Conservation (phyloP, 2,113 vertebrate species). For the Prochilodus magdalenae region DNA sequence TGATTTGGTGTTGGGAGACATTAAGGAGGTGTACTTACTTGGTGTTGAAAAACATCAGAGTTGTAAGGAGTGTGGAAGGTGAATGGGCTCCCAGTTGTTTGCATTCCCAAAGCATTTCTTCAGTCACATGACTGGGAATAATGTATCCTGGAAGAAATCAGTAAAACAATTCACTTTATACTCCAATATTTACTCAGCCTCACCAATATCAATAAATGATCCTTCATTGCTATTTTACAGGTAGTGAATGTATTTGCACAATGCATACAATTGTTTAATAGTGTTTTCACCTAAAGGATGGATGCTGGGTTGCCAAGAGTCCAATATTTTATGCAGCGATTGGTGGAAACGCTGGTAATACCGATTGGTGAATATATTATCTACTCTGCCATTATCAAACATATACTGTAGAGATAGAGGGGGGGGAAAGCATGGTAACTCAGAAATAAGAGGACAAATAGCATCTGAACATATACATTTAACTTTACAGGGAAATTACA, state of each 20-base stretch:
- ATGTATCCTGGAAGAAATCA: constrained; percentile 84
- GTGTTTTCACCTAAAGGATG: constrained; percentile 88
- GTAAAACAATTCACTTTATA: neutral
- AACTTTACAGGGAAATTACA: no score
- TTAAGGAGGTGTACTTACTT: constrained; percentile 82
- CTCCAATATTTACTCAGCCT: neutral
- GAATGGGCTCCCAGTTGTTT: constrained; percentile 98
- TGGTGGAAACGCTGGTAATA: constrained; percentile 95
- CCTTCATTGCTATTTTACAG: no score
- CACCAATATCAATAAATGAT: neutral
- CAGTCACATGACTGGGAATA: constrained; percentile 96
- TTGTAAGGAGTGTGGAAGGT: constrained; percentile 93
- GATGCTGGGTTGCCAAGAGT: constrained; percentile 89
- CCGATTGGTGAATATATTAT: constrained; percentile 96
- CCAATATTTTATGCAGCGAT: constrained; percentile 91
- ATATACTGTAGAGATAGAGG: constrained; percentile 84
- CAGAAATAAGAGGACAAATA: neutral
- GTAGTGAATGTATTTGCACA: neutral
- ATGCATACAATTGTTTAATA: neutral
- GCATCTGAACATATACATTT: no score
- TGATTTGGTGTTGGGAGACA: neutral
- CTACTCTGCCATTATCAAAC: constrained; percentile 94
- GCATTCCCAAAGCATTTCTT: constrained; percentile 99
- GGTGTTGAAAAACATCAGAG: constrained; percentile 99
- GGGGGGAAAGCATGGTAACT: constrained; percentile 37